These are phyloP conservation scores for Rhopalosiphum maidis DNA, from an alignment of 1,140 invertebrate genomes.

Conservation along the genomic window DNA sequence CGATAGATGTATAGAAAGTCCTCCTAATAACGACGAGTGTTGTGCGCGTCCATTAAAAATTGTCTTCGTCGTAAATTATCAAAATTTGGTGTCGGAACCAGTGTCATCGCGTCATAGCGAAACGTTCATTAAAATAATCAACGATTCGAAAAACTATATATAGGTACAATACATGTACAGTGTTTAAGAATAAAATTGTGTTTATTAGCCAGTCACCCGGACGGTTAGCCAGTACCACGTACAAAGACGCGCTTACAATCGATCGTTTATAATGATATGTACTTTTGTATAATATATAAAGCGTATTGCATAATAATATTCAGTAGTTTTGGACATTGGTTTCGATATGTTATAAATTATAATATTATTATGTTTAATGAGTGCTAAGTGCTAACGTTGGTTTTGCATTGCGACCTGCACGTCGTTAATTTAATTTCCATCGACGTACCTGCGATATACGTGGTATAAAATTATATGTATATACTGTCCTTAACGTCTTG, in stretches of 20 bases:
- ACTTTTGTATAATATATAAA: neutral
- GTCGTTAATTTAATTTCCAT: neutral
- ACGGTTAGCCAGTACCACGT: neutral
- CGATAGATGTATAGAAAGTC: neutral
- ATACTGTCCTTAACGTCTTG: neutral
- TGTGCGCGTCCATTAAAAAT: neutral
- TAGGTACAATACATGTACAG: neutral
- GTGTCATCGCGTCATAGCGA: neutral
- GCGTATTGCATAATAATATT: neutral
- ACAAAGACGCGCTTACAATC: neutral
- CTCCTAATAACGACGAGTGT: neutral
- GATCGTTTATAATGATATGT: constrained; percentile 5
- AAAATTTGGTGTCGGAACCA: neutral
- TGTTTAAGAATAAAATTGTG: neutral
- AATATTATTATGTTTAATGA: constrained; percentile 6
- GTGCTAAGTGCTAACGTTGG: neutral
- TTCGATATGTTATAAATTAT: constrained; percentile 13
- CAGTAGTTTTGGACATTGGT: constrained; percentile 15
- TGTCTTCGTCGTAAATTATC: constrained; percentile 3
- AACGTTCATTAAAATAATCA: constrained; percentile 11
- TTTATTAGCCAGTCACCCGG: neutral
- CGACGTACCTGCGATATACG: neutral
- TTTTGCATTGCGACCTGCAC: neutral
- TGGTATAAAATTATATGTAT: neutral
- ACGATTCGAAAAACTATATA: neutral